Percentiles rank a stretch among this genome's conserved stretches.
Evolutionary conservation across 2,888 invertebrate species (phyloP).

Genomic region (Drosophila peninsularis): DNA sequence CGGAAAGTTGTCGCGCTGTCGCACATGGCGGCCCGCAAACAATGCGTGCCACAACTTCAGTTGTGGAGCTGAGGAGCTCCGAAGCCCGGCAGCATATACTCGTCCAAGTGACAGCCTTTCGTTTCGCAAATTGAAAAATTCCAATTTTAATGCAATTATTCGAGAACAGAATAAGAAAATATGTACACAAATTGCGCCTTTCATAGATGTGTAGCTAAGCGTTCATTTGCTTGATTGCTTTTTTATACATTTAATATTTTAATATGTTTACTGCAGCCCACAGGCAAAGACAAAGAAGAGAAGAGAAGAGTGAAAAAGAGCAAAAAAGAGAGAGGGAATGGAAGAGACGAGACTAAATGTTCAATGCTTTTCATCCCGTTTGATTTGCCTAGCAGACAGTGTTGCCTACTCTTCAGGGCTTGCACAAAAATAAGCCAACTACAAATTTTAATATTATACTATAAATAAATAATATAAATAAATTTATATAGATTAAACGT

Average conservation of each 20-base stretch:
- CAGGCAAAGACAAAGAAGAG: background rate
- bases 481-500: too few relatives aligned
- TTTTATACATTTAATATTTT: background rate
- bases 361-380: background rate
- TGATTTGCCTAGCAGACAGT: background rate
- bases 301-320: background rate
- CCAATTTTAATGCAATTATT: slow-evolving; percentile 67
- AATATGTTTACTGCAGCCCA: background rate
- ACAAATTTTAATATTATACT: background rate
- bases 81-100: background rate
- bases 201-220: background rate
- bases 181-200: background rate
- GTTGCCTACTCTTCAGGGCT: background rate
- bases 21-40: slow-evolving; percentile 46
- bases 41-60: slow-evolving; percentile 61
- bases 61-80: background rate
- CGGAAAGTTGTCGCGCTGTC: slow-evolving; percentile 50
- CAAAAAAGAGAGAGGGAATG: background rate
- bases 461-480: too few relatives aligned
- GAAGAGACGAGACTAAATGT: background rate
- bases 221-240: background rate
- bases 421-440: background rate
- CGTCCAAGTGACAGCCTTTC: slow-evolving; percentile 43
- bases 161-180: slow-evolving; percentile 9
- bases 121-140: slow-evolving; percentile 73